A percentile compares a stretch with the other conserved stretches of the same genome.
phyloP scores from a whole-genome alignment of 2,797 vertebrate genomes.

The Girardinus metallicus region DNA sequence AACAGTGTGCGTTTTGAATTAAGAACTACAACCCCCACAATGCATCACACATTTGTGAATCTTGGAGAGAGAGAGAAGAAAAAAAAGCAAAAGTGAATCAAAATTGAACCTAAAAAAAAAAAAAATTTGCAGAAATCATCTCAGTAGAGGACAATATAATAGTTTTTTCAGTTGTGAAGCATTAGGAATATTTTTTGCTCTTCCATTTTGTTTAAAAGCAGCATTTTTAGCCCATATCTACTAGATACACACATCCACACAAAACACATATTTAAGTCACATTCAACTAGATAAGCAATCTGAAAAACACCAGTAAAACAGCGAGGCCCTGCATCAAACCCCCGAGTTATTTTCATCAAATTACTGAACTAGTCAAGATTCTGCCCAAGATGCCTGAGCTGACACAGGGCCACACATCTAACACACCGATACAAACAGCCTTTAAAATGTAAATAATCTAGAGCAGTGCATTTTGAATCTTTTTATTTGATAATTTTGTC shows the following conservation, averaged over 20 bases:
- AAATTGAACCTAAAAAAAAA: not conserved
- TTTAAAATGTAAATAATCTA: not conserved
- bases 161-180: not conserved
- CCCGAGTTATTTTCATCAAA: not conserved
- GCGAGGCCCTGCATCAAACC: constrained; percentile 7
- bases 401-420: constrained; percentile 9
- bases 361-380: not conserved
- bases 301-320: not conserved
- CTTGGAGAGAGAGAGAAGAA: not conserved
- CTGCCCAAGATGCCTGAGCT: not conserved
- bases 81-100: not conserved
- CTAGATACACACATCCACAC: constrained; percentile 10
- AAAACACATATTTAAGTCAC: constrained; percentile 18
- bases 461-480: constrained; percentile 50
- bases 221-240: not conserved
- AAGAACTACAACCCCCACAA: not conserved
- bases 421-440: constrained; percentile 24
- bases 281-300: not conserved
- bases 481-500: constrained; percentile 63
- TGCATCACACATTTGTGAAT: not conserved
- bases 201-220: not conserved
- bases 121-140: not conserved
- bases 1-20: not conserved
- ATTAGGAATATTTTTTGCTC: not conserved
- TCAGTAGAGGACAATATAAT: not conserved